Evolutionary conservation across 64 coral and sea anemone species (phyloP).

Genomic region (Montipora efflorescens): DNA sequence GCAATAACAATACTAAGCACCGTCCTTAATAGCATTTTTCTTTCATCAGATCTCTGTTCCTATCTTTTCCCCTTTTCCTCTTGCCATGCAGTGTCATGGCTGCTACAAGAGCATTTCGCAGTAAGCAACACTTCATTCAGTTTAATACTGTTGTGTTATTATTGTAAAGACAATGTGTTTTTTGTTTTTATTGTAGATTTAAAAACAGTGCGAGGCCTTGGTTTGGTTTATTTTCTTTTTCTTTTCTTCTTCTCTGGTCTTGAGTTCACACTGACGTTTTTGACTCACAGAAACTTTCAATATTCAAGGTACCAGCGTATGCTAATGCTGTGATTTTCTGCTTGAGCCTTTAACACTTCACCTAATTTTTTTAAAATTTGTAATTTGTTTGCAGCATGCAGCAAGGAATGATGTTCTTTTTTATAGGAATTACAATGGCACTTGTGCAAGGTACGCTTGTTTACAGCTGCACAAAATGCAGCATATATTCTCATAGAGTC

Average conservation of each 20-base stretch:
- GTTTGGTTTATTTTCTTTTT: conserved; percentile 90
- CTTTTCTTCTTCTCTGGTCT: conserved; percentile 97
- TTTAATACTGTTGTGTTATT: not conserved
- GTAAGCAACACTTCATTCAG: too few species aligned
- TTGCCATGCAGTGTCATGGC: too few species aligned
- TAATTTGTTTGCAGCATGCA: conserved; percentile 78
- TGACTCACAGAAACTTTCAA: conserved; percentile 93
- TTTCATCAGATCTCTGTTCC: too few species aligned
- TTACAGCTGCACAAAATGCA: not conserved
- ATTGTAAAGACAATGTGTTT: not conserved
- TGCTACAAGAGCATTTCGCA: too few species aligned
- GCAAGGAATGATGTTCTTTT: conserved; percentile 99
- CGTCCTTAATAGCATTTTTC: too few species aligned
- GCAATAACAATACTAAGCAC: too few species aligned
- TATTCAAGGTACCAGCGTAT: conserved; percentile 80
- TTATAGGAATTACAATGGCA: conserved; percentile 93
- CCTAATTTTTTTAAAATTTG: not conserved
- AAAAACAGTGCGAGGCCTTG: conserved; percentile 71
- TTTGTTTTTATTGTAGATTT: conserved; percentile 75
- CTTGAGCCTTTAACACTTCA: too few species aligned
- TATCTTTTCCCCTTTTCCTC: too few species aligned
- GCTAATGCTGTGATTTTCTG: too few species aligned
- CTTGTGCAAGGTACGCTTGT: conserved; percentile 74
- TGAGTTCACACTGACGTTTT: conserved; percentile 97
- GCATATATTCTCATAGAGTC: not conserved